Percentiles rank a stretch among this genome's conserved stretches.
These are phyloP conservation scores for Dallia pectoralis DNA, from an alignment of 2,797 vertebrate species.

Conservation along the genomic window DNA sequence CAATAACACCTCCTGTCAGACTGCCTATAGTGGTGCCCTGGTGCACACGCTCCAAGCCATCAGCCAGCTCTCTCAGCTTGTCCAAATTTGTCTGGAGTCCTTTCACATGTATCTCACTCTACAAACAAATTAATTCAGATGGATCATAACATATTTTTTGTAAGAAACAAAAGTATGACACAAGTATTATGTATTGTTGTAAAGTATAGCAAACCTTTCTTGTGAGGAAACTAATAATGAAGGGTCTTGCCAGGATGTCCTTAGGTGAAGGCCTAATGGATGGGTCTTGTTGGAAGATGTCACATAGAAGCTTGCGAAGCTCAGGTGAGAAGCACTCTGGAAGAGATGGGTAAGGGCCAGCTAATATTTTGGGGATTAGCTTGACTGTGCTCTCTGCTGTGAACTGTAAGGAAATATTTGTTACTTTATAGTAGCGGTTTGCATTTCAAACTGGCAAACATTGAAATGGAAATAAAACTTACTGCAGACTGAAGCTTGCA, in stretches of 20 bases:
- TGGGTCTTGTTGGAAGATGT: slow-evolving; percentile 11
- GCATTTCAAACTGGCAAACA: not conserved
- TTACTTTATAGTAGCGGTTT: too few relatives aligned
- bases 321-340: slow-evolving; percentile 1
- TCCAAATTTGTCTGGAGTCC: too few relatives aligned
- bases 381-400: not conserved
- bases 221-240: slow-evolving; percentile 5
- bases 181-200: not conserved
- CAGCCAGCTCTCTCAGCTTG: too few relatives aligned
- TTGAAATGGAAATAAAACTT: not conserved
- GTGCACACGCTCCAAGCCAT: too few relatives aligned
- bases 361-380: not conserved
- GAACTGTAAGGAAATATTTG: slow-evolving; percentile 4
- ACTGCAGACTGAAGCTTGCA: slow-evolving; percentile 22
- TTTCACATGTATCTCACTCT: not conserved
- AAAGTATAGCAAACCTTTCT: slow-evolving; percentile 4
- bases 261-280: not conserved
- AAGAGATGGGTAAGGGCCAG: not conserved
- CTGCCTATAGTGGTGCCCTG: too few relatives aligned
- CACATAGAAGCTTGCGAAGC: slow-evolving; percentile 8
- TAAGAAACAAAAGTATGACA: not conserved
- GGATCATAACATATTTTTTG: too few relatives aligned
- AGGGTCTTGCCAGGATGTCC: slow-evolving; percentile 16
- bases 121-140: not conserved
- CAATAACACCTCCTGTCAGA: too few relatives aligned